Conservation (phyloP, 2,113 vertebrate species). For the Chamaetylas fuelleborni region DNA sequence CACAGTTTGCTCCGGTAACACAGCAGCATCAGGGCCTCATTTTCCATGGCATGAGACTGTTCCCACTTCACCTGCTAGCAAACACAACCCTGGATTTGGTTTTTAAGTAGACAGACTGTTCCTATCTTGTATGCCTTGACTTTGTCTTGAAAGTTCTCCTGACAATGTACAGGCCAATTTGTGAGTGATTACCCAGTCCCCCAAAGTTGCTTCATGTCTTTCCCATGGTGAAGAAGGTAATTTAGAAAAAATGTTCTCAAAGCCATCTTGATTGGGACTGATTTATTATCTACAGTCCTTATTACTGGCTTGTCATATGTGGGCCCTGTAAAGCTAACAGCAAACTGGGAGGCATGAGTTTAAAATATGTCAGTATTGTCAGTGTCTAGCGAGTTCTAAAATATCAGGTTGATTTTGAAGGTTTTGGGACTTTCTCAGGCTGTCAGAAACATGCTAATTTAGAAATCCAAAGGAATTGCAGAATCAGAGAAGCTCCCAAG, state of each 20-base stretch:
- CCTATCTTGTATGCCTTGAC: background rate
- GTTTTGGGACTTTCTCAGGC: background rate
- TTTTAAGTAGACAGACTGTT: background rate
- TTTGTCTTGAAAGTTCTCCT: background rate
- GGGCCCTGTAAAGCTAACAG: background rate
- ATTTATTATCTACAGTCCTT: background rate
- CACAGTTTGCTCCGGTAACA: background rate
- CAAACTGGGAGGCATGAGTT: background rate
- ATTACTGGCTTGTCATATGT: background rate
- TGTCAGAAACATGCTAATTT: background rate
- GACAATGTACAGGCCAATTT: background rate
- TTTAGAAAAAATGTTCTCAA: conserved; percentile 1
- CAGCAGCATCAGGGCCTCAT: background rate
- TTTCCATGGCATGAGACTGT: background rate
- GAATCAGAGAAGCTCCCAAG: background rate
- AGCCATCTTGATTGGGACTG: background rate
- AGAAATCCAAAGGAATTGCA: background rate
- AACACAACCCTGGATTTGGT: background rate
- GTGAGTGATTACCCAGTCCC: background rate
- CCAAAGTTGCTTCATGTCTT: background rate
- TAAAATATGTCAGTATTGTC: background rate
- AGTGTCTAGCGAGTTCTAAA: background rate
- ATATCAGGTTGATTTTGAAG: background rate
- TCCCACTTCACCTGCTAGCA: conserved; percentile 15
- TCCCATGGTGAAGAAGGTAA: background rate